Percentiles rank a stretch among this genome's conserved stretches.
phyloP scores from a whole-genome alignment of 2,888 invertebrate species.

The Frankliniella intonsa region DNA sequence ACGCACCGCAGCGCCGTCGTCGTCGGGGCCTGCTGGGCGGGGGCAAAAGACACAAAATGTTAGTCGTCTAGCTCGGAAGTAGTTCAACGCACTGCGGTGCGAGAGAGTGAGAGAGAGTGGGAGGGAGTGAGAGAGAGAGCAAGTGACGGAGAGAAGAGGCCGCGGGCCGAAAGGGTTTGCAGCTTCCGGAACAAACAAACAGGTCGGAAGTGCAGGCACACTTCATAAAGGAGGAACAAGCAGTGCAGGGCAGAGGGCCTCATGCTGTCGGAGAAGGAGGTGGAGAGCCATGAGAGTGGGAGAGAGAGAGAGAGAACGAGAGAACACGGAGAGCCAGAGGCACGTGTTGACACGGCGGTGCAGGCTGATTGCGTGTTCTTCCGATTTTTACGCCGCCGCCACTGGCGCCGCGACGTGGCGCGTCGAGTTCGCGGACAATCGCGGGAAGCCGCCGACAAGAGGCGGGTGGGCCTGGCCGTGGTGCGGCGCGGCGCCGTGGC shows the following conservation, averaged over 20 bases:
- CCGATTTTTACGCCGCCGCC: constrained; percentile 7
- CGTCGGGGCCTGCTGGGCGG: neutral
- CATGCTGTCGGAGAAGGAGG: neutral
- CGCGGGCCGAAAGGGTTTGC: too few species aligned
- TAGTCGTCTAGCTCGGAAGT: neutral
- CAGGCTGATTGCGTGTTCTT: constrained; percentile 7
- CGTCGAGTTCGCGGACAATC: constrained; percentile 15
- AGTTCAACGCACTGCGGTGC: neutral
- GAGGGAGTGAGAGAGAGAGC: too few species aligned
- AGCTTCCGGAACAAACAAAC: too few species aligned
- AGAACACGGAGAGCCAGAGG: neutral
- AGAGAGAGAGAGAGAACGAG: neutral
- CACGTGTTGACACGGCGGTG: constrained; percentile 2
- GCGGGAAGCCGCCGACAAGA: neutral
- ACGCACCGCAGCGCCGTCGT: neutral
- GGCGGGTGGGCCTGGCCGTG: too few species aligned
- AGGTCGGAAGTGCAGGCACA: neutral
- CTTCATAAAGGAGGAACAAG: neutral
- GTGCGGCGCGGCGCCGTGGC: too few species aligned
- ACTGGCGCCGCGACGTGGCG: neutral
- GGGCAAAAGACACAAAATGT: neutral
- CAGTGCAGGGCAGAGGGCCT: neutral
- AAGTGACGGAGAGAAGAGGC: too few species aligned
- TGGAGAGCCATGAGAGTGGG: neutral
- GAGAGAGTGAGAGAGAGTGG: too few species aligned